Base-by-base conservation (phyloP, 2,888 invertebrate genomes). In the Norana najaformis region DNA sequence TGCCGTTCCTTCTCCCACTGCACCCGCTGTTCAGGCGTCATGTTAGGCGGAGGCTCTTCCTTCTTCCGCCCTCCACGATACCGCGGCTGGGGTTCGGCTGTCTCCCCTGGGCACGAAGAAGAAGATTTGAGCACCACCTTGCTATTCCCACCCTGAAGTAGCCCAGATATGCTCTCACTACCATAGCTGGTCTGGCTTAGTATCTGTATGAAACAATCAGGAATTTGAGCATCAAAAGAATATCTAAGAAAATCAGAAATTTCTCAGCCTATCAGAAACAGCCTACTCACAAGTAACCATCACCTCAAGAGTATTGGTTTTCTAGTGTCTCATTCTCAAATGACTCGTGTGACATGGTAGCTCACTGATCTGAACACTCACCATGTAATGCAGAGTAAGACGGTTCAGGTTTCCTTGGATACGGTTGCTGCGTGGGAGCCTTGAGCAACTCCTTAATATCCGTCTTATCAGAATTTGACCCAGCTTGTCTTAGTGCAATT, bases 1-100 rank as follows among this genome's bases (percentile, higher is more conserved):
- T 98, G 98, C 89, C 98, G 95, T 94, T 98, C 98, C 95, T 98
- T 98, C 85, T 97, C 97, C 93, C 95, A 94, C 90, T 93, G 91
- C 69, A 92, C 91, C 23, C 93, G 92, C 89, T 94, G 94, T 83
- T 94, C 94, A 6, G 94, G 94, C 11, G 92, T 92, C 90, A 93
- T 91, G 91, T 93, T 93, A 5, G 92, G 90, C 2, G 94, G 93
- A 11, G 94, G 93, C 30, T 92, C 92, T 20, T 92, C 91, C 83
- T 91, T 85, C 41, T 88, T 91, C 39, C 92, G 88, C n/a, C 92
- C 92, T 30, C 91, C 91, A 30, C 90, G 88, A 90, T 91, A 89
- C 53, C 20, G 30, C 16, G 88, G 39, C 53, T 34, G 37, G 14
- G 83, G 83, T n/a, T n/a, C n/a, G 41, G 89, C 39, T 1, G 88